These are phyloP conservation scores for Narcine bancroftii DNA, from an alignment of 2,113 vertebrate genomes.

Conservation along the genomic window DNA sequence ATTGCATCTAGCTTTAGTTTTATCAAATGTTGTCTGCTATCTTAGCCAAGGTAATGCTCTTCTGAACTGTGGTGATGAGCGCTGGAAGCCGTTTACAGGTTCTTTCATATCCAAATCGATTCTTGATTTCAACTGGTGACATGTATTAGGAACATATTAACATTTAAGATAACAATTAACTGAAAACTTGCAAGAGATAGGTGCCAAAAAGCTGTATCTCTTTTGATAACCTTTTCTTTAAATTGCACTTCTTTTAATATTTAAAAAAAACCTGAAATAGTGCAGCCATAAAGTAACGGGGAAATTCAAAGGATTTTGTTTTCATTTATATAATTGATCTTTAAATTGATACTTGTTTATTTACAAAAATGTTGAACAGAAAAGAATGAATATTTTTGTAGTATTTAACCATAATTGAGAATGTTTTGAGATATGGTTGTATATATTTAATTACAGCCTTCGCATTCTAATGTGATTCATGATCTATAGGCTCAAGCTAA, in stretches of 20 bases:
- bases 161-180: neutral
- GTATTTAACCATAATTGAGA: too few species aligned
- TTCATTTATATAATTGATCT: neutral
- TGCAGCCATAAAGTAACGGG: neutral
- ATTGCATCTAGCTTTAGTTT: neutral
- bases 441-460: neutral
- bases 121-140: neutral
- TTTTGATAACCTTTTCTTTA: neutral
- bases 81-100: neutral
- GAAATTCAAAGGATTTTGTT: neutral
- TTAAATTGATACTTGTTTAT: neutral
- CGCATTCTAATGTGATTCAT: neutral
- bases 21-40: neutral
- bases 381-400: neutral
- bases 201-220: neutral
- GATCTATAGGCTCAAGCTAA: conserved; percentile 82
- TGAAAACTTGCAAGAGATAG: neutral
- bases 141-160: neutral
- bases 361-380: neutral
- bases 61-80: neutral
- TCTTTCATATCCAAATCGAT: neutral
- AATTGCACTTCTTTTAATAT: neutral
- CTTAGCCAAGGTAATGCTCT: neutral
- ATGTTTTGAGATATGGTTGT: neutral
- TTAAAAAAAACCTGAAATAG: neutral